Percentiles rank a stretch among this genome's conserved stretches.
Conservation (phyloP, 1,140 invertebrate species). For the Drosophila pseudoananassae region DNA sequence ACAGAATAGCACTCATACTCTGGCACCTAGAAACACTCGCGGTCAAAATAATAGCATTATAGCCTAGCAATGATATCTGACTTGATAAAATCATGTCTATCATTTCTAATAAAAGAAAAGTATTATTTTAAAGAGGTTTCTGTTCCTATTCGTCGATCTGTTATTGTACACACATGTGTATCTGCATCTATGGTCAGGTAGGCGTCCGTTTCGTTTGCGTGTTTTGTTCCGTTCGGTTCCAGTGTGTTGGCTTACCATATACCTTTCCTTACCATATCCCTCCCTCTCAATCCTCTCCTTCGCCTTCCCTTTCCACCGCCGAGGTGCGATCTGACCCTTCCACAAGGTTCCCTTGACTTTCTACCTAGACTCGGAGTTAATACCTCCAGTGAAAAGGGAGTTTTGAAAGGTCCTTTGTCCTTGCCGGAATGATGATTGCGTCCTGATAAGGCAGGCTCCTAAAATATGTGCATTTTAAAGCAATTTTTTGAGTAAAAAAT, state of each 20-base stretch:
- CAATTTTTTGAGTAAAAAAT: not conserved
- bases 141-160: not conserved
- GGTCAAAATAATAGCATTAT: not conserved
- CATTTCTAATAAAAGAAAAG: too few species aligned
- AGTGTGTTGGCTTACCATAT: slow-evolving; percentile 27
- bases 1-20: slow-evolving; percentile 27
- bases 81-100: too few species aligned
- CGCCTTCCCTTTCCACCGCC: not conserved
- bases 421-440: slow-evolving; percentile 25
- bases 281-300: slow-evolving; percentile 33
- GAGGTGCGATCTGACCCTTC: slow-evolving; percentile 10
- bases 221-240: slow-evolving; percentile 26
- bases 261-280: slow-evolving; percentile 21
- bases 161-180: not conserved
- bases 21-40: not conserved
- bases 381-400: slow-evolving; percentile 1
- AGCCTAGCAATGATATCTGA: too few species aligned
- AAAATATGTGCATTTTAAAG: slow-evolving; percentile 27
- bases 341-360: slow-evolving; percentile 31
- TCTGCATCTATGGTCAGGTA: slow-evolving; percentile 42
- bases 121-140: too few species aligned
- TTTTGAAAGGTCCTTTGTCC: slow-evolving; percentile 21
- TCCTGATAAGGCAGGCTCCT: slow-evolving; percentile 21
- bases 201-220: slow-evolving; percentile 42
- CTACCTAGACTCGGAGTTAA: slow-evolving; percentile 12